Percentiles rank a stretch among this genome's conserved stretches.
Conservation (phyloP, 2,113 vertebrate genomes). For the Cercocebus atys region DNA sequence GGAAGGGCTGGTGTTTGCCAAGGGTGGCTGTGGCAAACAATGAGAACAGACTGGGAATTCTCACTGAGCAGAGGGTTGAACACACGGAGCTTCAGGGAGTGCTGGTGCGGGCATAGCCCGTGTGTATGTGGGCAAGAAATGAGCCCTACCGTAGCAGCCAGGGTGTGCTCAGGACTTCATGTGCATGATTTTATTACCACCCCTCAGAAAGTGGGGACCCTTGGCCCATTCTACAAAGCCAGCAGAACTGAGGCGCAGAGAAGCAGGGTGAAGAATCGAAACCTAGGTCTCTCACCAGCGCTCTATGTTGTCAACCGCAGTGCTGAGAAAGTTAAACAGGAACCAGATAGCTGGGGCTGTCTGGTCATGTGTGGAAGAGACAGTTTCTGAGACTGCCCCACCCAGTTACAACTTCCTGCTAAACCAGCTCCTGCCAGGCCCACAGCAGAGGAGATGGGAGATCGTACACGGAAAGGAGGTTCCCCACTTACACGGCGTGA, state of each 20-base stretch:
- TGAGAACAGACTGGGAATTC: neutral
- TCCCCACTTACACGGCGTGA: neutral
- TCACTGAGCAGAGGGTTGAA: neutral
- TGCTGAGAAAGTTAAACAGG: neutral
- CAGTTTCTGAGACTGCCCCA: neutral
- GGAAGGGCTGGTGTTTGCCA: neutral
- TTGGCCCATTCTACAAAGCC: neutral
- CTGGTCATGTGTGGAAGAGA: accelerated
- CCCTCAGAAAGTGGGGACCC: too few relatives aligned
- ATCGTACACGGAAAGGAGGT: neutral
- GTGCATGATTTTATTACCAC: accelerated
- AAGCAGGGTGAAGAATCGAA: neutral
- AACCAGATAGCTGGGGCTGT: neutral
- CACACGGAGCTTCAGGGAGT: neutral
- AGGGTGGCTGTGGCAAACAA: neutral
- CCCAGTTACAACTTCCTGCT: neutral
- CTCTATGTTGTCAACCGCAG: neutral
- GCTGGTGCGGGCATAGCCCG: accelerated
- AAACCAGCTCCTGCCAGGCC: neutral
- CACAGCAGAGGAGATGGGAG: neutral
- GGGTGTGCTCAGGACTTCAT: accelerated
- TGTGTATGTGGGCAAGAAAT: too few relatives aligned
- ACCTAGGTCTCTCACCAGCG: neutral
- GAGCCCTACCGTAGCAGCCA: accelerated
- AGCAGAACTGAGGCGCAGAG: neutral